Base-by-base conservation (phyloP, 2,888 invertebrate species). In the Lycaena phlaeas region DNA sequence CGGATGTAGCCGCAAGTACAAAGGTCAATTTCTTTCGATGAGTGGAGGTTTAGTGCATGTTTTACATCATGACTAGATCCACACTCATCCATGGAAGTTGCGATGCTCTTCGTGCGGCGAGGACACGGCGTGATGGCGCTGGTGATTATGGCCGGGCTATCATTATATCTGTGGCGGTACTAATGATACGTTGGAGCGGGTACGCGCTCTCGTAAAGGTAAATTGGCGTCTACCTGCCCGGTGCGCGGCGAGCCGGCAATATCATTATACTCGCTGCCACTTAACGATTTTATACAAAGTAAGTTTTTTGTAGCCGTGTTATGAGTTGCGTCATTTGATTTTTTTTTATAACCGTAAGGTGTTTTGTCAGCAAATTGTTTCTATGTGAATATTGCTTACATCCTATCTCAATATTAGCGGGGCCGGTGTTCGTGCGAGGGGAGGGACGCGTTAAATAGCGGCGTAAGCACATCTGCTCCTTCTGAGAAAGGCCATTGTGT, bases 11-110 rank as follows among this genome's bases (percentile, higher is more conserved):
- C 41, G 52, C 53, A 45, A 53, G 53, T 59, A 62, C 56, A 61
- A 65, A 68, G 60, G 78, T 81, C 85, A 85, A 84, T 81, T 85
- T 86, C 87, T 87, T 87, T 88, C 86, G 89, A 87, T 90, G 89
- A 86, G 89, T 90, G 89, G 86, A 89, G 89, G 88, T 89, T 88
- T 89, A 87, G 89, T 90, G 86, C 89, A 89, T 89, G 89, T 89
- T 84, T 48, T 58, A 65, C 82, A 79, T 81, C 90, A 89, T 90
- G 90, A 90, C 90, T 90, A 90, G 90, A 90, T 90, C 90, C 90
- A 90, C 89, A 90, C 90, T 90, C 89, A 90, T 90, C 90, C 89
- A 90, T 86, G 87, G 89, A 87, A 85, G 77, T 84, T 82, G 85
- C 79, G 77, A 72, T 78, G 75, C 71, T 78, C 87, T 65, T 63